Conservation (phyloP, 2,113 vertebrate genomes). For the Elanus axillaris region DNA sequence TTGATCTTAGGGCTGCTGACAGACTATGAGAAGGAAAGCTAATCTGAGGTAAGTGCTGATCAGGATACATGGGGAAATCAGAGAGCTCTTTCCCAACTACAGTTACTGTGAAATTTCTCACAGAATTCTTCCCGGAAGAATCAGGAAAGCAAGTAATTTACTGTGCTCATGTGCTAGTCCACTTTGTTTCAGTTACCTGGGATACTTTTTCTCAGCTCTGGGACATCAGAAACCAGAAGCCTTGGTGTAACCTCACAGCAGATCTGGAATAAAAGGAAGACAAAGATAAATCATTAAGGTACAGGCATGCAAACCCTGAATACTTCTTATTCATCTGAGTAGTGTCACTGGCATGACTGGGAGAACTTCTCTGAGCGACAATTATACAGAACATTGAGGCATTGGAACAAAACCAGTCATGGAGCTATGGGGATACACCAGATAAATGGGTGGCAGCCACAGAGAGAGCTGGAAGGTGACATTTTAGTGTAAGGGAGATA, state of each 20-base stretch:
- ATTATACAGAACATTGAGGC: neutral
- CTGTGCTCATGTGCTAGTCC: neutral
- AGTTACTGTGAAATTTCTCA: neutral
- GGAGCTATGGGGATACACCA: neutral
- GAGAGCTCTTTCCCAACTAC: neutral
- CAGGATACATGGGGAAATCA: neutral
- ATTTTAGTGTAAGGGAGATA: neutral
- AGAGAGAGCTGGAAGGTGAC: neutral
- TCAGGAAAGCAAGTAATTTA: neutral
- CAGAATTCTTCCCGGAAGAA: constrained; percentile 21
- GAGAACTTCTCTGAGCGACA: neutral
- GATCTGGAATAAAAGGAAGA: neutral
- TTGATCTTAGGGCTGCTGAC: constrained; percentile 29
- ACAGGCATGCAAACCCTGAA: neutral
- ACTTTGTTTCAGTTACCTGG: neutral
- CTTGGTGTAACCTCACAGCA: neutral
- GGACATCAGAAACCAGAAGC: constrained; percentile 8
- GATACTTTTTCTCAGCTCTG: neutral
- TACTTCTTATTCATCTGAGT: neutral
- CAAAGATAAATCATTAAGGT: neutral
- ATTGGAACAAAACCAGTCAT: neutral
- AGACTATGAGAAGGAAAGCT: constrained; percentile 14
- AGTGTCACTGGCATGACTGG: neutral
- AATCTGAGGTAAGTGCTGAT: neutral
- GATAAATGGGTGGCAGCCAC: neutral